Percentiles rank a stretch among this genome's conserved stretches.
Conservation (phyloP, 1,140 invertebrate genomes). For the Bombus sylvicola region DNA sequence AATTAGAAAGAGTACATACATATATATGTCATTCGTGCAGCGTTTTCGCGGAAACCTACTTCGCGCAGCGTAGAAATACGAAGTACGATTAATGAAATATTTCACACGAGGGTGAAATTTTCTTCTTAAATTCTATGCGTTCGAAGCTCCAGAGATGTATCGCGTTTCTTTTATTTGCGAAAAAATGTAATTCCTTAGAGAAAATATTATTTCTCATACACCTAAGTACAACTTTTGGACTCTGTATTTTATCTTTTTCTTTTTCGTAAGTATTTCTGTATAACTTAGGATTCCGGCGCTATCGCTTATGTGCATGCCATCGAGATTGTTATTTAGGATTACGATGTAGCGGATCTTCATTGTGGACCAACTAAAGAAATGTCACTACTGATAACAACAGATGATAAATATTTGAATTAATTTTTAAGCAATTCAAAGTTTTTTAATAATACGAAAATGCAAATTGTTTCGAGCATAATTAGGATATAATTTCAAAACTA, state of each 20-base stretch:
- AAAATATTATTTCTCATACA: neutral
- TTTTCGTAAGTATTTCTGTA: too few relatives aligned
- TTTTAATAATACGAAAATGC: neutral
- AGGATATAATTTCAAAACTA: neutral
- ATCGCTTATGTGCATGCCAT: neutral
- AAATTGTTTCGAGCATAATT: neutral
- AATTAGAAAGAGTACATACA: too few relatives aligned
- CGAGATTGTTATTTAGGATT: neutral
- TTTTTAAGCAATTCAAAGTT: neutral
- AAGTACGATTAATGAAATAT: too few relatives aligned
- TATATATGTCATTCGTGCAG: too few relatives aligned
- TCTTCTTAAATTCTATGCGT: too few relatives aligned
- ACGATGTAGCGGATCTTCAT: neutral
- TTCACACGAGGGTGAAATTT: too few relatives aligned
- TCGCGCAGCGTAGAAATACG: too few relatives aligned
- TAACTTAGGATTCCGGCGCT: neutral
- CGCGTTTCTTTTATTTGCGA: too few relatives aligned
- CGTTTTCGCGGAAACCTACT: too few relatives aligned
- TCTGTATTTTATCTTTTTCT: too few relatives aligned
- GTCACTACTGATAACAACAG: neutral
- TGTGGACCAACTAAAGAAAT: neutral
- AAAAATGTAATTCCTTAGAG: too few relatives aligned
- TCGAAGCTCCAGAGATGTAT: too few relatives aligned
- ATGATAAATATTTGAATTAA: neutral
- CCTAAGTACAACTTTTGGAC: neutral